Base-by-base conservation (phyloP, 2,888 invertebrate species). In the Linnaemya tessellans region DNA sequence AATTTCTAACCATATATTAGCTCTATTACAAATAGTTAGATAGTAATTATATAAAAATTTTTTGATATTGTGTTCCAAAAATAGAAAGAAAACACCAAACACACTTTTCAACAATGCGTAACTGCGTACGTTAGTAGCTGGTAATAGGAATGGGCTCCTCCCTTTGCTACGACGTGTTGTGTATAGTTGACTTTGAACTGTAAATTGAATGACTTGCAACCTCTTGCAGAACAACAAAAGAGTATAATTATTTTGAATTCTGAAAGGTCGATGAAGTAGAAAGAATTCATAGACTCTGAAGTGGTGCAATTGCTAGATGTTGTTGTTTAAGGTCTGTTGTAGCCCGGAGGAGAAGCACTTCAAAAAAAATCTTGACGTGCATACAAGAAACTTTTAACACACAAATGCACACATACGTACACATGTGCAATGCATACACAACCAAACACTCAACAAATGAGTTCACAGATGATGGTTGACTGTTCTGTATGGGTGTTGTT, bases 331-430 rank as follows among this genome's bases (percentile, higher is more conserved):
- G 51, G 56, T 58, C 38, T 73, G 30, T 4, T 68, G 10, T 68
- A 62, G 81, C 74, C 81, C 74, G 25, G 15, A 68, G 74, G 7
- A 68, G 43, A 75, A 68, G 68, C 68, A 75, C 74, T 75, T 81
- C 43, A 75, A 51, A 30, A 64, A 30, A 15, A 13, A 30, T 70
- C 60, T 68, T 60, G 38, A 49, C 77, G 38, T 67, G 25, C 41
- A 43, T 8, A 49, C 13, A 60, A 78, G 18, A n/a, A 56, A 56
- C 22, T 68, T 11, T 51, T 20, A 49, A 54, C 38, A 67, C 56
- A 56, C 62, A 58, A n/a, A 38, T n/a, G 58, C 25, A 35, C 7
- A 77, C 58, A 22, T 35, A 56, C 38, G 5, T 30, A 30, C 2
- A 30, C 3, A 10, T 15, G n/a, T n/a, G n/a, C n/a, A 74, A n/a